phyloP scores from a whole-genome alignment of 2,113 vertebrate species.

The Isurus oxyrinchus region DNA sequence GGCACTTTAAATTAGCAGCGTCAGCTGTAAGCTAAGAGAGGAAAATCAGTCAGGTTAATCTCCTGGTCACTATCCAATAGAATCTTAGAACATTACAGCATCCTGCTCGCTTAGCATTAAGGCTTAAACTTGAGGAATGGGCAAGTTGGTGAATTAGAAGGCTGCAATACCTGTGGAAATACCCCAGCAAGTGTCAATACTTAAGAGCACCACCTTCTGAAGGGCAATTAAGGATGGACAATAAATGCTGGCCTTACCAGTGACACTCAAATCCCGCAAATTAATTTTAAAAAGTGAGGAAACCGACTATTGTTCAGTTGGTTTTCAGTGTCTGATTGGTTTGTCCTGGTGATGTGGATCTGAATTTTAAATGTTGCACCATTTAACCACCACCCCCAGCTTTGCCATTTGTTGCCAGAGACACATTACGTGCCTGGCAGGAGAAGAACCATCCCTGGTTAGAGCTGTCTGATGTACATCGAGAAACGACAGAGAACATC shows the following conservation, averaged over 20 bases:
- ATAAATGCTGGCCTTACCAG: too few species aligned
- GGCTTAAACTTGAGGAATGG: background rate
- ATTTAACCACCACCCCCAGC: conserved; percentile 48
- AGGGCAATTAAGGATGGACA: too few species aligned
- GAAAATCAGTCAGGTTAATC: background rate
- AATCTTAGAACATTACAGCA: too few species aligned
- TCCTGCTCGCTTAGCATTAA: background rate
- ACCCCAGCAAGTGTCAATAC: background rate
- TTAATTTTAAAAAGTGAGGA: background rate
- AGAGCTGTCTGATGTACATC: conserved; percentile 91
- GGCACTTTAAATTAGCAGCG: too few species aligned
- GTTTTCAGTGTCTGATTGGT: background rate
- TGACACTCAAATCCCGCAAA: background rate
- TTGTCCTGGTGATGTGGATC: background rate
- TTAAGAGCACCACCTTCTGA: too few species aligned
- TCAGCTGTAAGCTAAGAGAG: background rate
- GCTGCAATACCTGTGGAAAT: background rate
- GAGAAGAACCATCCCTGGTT: conserved; percentile 98
- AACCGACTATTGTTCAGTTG: background rate
- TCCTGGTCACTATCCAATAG: background rate
- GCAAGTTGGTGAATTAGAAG: background rate
- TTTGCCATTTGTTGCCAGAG: conserved; percentile 81
- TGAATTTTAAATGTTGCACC: background rate
- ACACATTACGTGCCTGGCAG: conserved; percentile 91
- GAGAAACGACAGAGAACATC: conserved; percentile 94